Base-by-base conservation (phyloP, 2,113 vertebrate species). In the Dryoscopus gambensis region DNA sequence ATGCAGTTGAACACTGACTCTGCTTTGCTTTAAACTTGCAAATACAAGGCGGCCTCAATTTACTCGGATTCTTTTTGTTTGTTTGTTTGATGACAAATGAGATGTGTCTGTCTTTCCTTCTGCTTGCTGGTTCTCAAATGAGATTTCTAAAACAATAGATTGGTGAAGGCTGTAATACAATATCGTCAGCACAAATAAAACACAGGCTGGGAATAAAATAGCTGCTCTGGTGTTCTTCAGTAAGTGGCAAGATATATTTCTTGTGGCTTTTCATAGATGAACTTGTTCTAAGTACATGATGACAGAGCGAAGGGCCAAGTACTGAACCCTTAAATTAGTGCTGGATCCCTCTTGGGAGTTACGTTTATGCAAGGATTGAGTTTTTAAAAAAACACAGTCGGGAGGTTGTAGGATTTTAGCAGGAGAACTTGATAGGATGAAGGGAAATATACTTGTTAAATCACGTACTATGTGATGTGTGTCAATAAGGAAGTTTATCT, bases 391-490 rank as follows among this genome's bases (percentile, higher is more conserved):
- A 20, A 20, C 14, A 15, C 11, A 15, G 8, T 39, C 19, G 40
- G 46, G 7, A 57, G 20, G 28, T 7, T 77, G 50, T 15, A 84
- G 42, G 47, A 13, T 67, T 95, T 78, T 59, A 70, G 33, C 39
- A 39, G 59, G 40, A 49, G 23, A 63, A 21, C 30, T 70, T 47
- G 60, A 10, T 33, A 22, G 60, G 24, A 21, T 50, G n/a, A 30
- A 62, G 69, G 57, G 46, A 50, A 90, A 57, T 30, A 27, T 2
- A 2, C 28, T 65, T 44, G 21, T 60, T 65, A 56, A 79, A 11
- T 21, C 7, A 11, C 7, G 22, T n/a, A 1, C 12, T 56, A 0
- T 7, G 3, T 35, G 30, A 3, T 33, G 68, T 15, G 13, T 53
- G 8, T 42, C 31, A 33, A 37, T n/a, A 64, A 49, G 42, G 10